Percentiles rank a stretch among this genome's conserved stretches.
These are phyloP conservation scores for Muntiacus muntjak DNA, from an alignment of 2,113 vertebrate species.

Conservation along the genomic window DNA sequence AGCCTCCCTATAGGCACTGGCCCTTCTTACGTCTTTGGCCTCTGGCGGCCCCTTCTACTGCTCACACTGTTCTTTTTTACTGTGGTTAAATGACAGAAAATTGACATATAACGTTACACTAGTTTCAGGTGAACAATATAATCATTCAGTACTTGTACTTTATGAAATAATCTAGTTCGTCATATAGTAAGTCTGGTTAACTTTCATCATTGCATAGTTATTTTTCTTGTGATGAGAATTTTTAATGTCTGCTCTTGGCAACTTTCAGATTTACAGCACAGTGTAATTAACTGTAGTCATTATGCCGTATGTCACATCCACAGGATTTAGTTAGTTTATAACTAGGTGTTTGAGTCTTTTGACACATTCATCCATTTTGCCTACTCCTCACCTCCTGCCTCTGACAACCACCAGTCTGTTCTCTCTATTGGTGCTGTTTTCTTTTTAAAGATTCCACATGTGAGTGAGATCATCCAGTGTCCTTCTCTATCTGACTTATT, in stretches of 20 bases:
- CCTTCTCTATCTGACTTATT: background rate
- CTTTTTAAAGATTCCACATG: background rate
- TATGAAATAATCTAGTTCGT: background rate
- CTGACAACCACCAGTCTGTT: background rate
- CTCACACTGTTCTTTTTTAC: background rate
- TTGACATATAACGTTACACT: background rate
- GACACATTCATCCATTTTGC: background rate
- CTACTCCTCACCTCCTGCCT: background rate
- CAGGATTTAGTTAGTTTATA: background rate
- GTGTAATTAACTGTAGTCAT: background rate
- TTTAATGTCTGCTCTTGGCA: background rate
- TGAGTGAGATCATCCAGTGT: background rate
- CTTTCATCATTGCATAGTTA: background rate
- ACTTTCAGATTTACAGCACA: background rate
- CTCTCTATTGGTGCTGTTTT: background rate
- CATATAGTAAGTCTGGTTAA: background rate
- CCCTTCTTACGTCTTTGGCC: background rate
- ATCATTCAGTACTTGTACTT: background rate
- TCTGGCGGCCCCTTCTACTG: background rate
- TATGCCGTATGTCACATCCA: fast-evolving
- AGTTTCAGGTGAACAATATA: background rate
- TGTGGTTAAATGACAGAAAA: background rate
- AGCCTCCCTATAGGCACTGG: background rate
- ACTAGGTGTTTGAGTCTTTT: background rate
- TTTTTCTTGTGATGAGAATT: background rate